These are phyloP conservation scores for Poeciliopsis turrubarensis DNA, from an alignment of 2,113 vertebrate genomes.

Conservation along the genomic window DNA sequence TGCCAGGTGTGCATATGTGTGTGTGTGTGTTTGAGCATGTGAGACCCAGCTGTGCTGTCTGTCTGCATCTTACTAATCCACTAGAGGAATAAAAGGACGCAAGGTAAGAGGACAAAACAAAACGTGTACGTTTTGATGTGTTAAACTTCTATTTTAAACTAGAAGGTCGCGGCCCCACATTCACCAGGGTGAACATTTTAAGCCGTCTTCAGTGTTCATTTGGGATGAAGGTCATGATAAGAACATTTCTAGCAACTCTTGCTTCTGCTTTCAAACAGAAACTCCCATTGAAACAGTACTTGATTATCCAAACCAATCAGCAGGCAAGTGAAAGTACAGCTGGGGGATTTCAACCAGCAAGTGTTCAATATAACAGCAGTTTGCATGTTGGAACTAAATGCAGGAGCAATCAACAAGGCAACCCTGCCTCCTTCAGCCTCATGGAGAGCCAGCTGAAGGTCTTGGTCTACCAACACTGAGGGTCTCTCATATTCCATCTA, in stretches of 20 bases:
- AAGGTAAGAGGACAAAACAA: too few relatives aligned
- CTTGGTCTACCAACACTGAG: not conserved
- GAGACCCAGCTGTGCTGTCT: slow-evolving; percentile 48
- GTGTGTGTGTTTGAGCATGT: not conserved
- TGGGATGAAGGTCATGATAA: too few relatives aligned
- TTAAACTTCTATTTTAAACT: not conserved
- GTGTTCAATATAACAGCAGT: too few relatives aligned
- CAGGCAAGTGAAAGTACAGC: too few relatives aligned
- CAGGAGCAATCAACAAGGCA: not conserved
- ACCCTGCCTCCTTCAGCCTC: not conserved
- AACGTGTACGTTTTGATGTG: too few relatives aligned
- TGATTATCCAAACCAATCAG: too few relatives aligned
- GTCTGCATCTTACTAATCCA: slow-evolving; percentile 56
- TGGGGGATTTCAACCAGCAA: not conserved
- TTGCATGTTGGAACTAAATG: not conserved
- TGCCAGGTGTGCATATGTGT: slow-evolving; percentile 19
- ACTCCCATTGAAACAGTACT: too few relatives aligned
- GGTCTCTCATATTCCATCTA: not conserved
- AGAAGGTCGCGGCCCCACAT: not conserved
- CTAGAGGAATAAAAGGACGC: slow-evolving; percentile 12
- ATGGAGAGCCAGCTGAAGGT: not conserved
- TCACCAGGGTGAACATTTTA: too few relatives aligned
- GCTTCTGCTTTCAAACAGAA: too few relatives aligned
- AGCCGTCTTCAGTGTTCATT: too few relatives aligned
- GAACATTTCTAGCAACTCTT: too few relatives aligned